phyloP scores from a whole-genome alignment of 2,113 vertebrate genomes.

The Epinephelus cyanopodus region DNA sequence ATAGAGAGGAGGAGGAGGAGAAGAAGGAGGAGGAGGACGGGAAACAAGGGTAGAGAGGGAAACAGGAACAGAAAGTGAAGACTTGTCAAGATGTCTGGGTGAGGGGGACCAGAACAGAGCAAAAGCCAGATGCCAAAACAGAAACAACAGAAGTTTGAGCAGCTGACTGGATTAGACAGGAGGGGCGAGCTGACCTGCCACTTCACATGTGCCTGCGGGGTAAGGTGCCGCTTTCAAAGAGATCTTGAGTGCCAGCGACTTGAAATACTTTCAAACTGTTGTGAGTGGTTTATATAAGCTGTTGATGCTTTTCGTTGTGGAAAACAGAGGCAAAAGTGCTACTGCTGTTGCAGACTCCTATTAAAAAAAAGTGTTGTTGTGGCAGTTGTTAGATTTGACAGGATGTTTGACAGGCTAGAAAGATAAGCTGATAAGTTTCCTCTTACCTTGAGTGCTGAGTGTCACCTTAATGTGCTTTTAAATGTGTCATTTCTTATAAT shows the following conservation, averaged over 20 bases:
- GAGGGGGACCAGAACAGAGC: constrained; percentile 60
- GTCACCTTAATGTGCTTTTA: neutral
- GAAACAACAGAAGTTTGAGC: constrained; percentile 58
- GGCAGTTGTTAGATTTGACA: constrained; percentile 37
- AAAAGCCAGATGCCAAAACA: constrained; percentile 60
- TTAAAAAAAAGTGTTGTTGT: constrained; percentile 11
- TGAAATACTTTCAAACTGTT: constrained; percentile 36
- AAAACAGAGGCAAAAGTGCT: neutral
- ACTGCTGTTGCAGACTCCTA: neutral
- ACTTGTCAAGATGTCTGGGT: constrained; percentile 75
- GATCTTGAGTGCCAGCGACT: constrained; percentile 27
- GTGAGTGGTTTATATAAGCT: constrained; percentile 42
- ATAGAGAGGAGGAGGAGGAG: constrained; percentile 42
- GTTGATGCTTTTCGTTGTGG: constrained; percentile 23
- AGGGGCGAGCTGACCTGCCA: constrained; percentile 58
- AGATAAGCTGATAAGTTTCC: constrained; percentile 30
- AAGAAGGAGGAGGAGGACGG: constrained; percentile 55
- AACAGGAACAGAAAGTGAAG: constrained; percentile 84
- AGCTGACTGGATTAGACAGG: constrained; percentile 63
- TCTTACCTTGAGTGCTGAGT: constrained; percentile 15
- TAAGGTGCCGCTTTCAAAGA: constrained; percentile 70
- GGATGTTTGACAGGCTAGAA: constrained; percentile 46
- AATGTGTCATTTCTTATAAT: neutral
- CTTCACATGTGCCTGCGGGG: constrained; percentile 60
- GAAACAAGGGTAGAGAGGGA: constrained; percentile 65